A percentile compares a stretch with the other conserved stretches of the same genome.
Evolutionary conservation across 1,140 invertebrate genomes (phyloP).

Genomic region (Caenorhabditis latens): DNA sequence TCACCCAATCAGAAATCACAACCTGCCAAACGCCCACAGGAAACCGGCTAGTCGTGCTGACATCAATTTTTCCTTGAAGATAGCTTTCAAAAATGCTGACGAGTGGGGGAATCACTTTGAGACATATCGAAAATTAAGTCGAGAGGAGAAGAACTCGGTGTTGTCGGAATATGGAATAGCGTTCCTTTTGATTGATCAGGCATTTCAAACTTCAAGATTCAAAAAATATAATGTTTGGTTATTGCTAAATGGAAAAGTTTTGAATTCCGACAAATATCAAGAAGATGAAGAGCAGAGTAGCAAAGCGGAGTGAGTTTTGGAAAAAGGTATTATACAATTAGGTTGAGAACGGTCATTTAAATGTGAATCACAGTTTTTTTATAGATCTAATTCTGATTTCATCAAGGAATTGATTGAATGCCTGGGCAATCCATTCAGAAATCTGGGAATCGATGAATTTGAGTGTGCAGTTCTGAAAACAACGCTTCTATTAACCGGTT

Average conservation of each 20-base stretch:
- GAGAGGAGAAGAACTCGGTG: constrained; percentile 32
- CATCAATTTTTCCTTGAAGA: constrained; percentile 37
- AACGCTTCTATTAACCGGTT: constrained; percentile 8
- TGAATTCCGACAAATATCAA: constrained; percentile 9
- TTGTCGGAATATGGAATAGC: constrained; percentile 50
- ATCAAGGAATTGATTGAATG: background rate
- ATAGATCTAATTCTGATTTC: background rate
- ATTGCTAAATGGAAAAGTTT: constrained; percentile 44
- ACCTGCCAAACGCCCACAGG: no score
- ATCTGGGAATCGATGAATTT: constrained; percentile 6
- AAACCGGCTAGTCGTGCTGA: background rate
- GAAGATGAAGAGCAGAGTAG: background rate
- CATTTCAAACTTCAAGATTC: background rate
- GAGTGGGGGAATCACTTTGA: constrained; percentile 60
- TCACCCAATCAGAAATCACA: background rate
- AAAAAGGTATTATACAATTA: no score
- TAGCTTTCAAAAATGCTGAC: constrained; percentile 30
- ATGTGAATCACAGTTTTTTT: background rate
- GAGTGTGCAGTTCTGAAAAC: constrained; percentile 44
- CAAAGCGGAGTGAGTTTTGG: background rate
- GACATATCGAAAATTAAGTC: background rate
- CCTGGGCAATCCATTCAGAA: constrained; percentile 30
- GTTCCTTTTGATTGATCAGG: constrained; percentile 58
- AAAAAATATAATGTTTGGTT: constrained; percentile 41
- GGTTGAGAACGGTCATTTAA: background rate